Evolutionary conservation across 2,888 invertebrate species (phyloP), one percentile per base, ranked within the genome.

Genomic region (Chaitophorus viminalis): DNA sequence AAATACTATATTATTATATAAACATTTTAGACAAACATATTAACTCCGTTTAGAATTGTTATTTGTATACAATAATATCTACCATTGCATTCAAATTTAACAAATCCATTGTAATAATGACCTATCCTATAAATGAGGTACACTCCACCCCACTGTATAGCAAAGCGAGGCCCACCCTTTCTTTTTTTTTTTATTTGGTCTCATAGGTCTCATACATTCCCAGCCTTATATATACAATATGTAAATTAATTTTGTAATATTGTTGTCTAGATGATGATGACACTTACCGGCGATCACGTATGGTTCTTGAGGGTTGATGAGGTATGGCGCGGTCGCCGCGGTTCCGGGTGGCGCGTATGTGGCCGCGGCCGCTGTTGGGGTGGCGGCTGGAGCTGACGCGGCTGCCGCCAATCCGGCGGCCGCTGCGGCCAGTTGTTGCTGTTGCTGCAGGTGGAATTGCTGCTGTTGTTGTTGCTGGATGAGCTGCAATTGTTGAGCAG

Each of bases 221-320:
- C n/a, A n/a, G n/a, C n/a, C n/a, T n/a, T 60, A 21, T 21, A 5
- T 60, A 21, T 25, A 21, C 5, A 21, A 17, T 25, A 65, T 4
- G 25, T 25, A 8, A 6, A 8, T 8, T 0, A n/a, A 6, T 5
- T 4, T 65, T 3, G 3, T n/a, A 25, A 21, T 25, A 65, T 25
- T 65, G 65, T n/a, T 60, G 60, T 60, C n/a, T 8, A 9, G 65
- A 29, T 25, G n/a, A 65, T 25, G n/a, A 65, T 8, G n/a, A 79
- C 36, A 89, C 89, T 89, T 82, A 90, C 90, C 90, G 76, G 90
- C 90, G 65, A 90, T 90, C 70, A 96, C 95, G 92, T 97, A 98
- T 54, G 97, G 97, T 90, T 95, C 95, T 91, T 95, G 95, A 83
- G 97, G 95, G 92, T 97, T 97, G 90, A 97, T 95, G 91, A 97